Percentiles rank a stretch among this genome's conserved stretches.
Conservation (phyloP, 1,140 invertebrate species). For the Probaryconus sp. region DNA sequence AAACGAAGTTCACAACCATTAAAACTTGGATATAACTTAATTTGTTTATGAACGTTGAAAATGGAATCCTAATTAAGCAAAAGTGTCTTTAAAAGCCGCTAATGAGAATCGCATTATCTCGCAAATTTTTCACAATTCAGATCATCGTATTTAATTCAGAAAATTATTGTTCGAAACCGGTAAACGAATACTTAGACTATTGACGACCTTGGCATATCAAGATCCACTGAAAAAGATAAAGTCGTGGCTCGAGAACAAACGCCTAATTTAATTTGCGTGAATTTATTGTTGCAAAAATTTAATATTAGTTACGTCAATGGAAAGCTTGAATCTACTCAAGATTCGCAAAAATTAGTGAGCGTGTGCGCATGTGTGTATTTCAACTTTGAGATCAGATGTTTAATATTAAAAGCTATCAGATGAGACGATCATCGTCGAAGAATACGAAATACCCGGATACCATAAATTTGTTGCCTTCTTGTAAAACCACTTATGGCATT, state of each 20-base stretch:
- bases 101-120: slow-evolving; percentile 20
- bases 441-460: slow-evolving; percentile 41
- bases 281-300: slow-evolving; percentile 49
- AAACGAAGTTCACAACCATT: too few species aligned
- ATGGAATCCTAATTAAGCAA: slow-evolving; percentile 26
- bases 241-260: neutral
- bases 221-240: slow-evolving; percentile 40
- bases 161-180: slow-evolving; percentile 28
- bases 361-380: neutral
- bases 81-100: slow-evolving; percentile 12
- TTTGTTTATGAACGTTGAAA: too few species aligned
- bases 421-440: slow-evolving; percentile 31
- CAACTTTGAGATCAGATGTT: neutral
- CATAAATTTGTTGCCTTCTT: slow-evolving; percentile 34
- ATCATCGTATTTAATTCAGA: slow-evolving; percentile 34
- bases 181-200: slow-evolving; percentile 52
- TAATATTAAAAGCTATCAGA: too few species aligned
- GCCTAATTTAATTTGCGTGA: slow-evolving; percentile 51
- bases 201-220: slow-evolving; percentile 35
- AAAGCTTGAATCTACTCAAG: neutral
- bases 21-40: too few species aligned
- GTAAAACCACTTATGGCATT: slow-evolving; percentile 31
- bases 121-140: slow-evolving; percentile 20
- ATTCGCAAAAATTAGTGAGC: neutral
- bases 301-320: slow-evolving; percentile 31